Evolutionary conservation across 2,888 invertebrate genomes (phyloP), one percentile per base, ranked within the genome.

Genomic region (Drosophila stalkeri): DNA sequence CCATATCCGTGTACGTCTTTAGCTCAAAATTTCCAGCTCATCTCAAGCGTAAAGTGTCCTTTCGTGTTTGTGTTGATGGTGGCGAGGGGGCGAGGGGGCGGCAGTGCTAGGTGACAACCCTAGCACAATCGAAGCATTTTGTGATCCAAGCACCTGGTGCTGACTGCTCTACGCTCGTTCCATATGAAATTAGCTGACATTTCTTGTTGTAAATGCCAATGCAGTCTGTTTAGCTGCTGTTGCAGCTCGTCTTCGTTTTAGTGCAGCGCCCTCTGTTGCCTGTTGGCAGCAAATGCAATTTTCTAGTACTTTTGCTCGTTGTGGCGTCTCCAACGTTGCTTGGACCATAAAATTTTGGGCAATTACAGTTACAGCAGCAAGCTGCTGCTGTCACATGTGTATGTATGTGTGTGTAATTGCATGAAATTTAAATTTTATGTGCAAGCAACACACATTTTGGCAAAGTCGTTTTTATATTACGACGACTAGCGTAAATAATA

Each of bases 81-180:
- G n/a, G n/a, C n/a, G 47, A 31, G 46, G 12, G 31, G 16, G 23
- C 31, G 33, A 27, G 44, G 37, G 1, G 1, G 2, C 27, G 27
- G 27, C 1, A 27, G 27, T 27, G 27, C 27, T 43, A 44, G 11
- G 23, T 43, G 43, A 43, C 43, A 43, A 18, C 43, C 43, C 43
- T 18, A 12, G 18, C 43, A 43, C 3, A 73, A 72, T 64, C 69
- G 72, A 70, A 76, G 62, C 61, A 71, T 69, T 91, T 89, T 90
- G 91, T 86, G 82, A 84, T 85, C 81, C 79, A 74, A 82, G 86
- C 91, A 91, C 91, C 90, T 91, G 91, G 81, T 90, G 77, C 80
- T 64, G 63, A 57, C 59, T 60, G 20, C 69, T 46, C 64, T 49
- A 64, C 43, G 11, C 56, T 20, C 20, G 20, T 6, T 33, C 63